Conservation (phyloP, 2,113 vertebrate species). For the Rhodinocichla rosea region DNA sequence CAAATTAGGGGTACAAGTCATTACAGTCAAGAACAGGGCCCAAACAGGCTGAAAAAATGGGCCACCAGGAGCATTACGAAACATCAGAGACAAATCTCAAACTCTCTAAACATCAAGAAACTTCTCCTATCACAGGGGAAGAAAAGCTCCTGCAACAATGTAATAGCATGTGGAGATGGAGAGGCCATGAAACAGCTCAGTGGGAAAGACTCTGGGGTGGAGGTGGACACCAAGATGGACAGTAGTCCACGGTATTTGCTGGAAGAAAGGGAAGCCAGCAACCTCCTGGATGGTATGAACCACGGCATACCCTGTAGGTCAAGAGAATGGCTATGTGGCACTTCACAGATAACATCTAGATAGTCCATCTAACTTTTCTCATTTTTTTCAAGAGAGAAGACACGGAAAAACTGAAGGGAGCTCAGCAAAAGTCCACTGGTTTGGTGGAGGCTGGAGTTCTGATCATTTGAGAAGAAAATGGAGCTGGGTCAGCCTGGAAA, state of each 20-base stretch:
- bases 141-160: not conserved
- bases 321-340: accelerated
- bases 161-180: not conserved
- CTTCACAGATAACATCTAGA: not conserved
- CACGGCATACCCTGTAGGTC: not conserved
- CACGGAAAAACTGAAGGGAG: not conserved
- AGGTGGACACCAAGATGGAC: not conserved
- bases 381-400: not conserved
- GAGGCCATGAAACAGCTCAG: not conserved
- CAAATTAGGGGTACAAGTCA: not conserved
- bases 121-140: not conserved
- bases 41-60: not conserved
- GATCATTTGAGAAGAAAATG: not conserved
- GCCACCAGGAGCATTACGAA: not conserved
- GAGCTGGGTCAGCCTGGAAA: not conserved
- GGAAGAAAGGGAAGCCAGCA: not conserved
- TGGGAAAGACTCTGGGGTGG: not conserved
- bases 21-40: not conserved
- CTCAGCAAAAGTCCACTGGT: accelerated
- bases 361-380: not conserved
- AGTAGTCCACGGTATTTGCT: not conserved
- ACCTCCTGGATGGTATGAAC: not conserved
- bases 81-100: not conserved
- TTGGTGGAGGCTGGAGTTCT: not conserved
- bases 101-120: not conserved